These are phyloP conservation scores for Jordanella pulchra DNA, from an alignment of 2,797 vertebrate genomes.

Conservation along the genomic window DNA sequence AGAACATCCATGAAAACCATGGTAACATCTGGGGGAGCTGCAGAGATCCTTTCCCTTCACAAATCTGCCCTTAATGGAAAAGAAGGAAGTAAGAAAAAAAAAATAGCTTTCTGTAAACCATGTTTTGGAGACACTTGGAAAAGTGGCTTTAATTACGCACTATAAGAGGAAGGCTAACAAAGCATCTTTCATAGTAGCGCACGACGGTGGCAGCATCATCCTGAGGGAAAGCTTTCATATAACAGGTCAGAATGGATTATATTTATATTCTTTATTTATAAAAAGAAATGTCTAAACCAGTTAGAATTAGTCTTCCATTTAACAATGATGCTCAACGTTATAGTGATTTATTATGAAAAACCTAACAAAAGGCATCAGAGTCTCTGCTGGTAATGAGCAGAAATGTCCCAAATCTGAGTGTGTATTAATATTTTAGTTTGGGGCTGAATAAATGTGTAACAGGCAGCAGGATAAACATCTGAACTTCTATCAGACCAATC, in stretches of 20 bases:
- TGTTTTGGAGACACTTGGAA: not conserved
- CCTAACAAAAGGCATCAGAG: not conserved
- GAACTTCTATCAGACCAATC: constrained; percentile 5
- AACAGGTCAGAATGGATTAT: not conserved
- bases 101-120: no score
- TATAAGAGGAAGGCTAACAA: not conserved
- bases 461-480: constrained; percentile 24
- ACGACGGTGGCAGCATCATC: not conserved
- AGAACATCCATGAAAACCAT: not conserved
- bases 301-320: not conserved
- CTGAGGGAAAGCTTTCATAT: no score
- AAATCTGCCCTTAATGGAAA: not conserved
- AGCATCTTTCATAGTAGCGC: not conserved
- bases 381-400: not conserved
- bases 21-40: not conserved
- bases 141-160: not conserved
- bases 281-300: not conserved
- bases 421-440: not conserved
- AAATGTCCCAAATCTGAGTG: not conserved
- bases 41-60: not conserved
- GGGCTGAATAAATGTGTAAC: constrained; percentile 3
- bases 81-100: not conserved
- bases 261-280: not conserved
- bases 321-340: not conserved
- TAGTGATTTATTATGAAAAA: not conserved